Conservation (phyloP, 2,888 invertebrate genomes). For the Tachystola acroxantha region DNA sequence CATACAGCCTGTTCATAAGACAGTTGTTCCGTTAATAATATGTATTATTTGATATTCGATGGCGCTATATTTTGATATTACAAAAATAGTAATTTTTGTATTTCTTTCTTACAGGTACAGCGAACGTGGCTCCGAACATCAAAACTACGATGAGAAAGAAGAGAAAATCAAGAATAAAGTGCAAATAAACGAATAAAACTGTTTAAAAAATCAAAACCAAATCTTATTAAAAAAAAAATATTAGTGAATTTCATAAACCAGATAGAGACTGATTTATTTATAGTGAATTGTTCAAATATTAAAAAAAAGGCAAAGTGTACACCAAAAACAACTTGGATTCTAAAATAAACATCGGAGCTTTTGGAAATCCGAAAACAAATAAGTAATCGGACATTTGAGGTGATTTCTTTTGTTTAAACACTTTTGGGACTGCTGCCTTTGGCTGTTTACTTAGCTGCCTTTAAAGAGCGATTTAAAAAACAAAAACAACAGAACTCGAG, state of each 20-base stretch:
- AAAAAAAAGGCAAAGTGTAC: conserved; percentile 21
- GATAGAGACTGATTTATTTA: conserved; percentile 53
- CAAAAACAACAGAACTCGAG: conserved; percentile 34
- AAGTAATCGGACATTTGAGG: conserved; percentile 61
- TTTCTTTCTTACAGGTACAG: conserved; percentile 50
- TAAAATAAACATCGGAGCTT: conserved; percentile 44
- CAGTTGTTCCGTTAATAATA: too few species aligned
- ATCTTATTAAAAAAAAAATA: conserved; percentile 22
- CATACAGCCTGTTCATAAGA: too few species aligned
- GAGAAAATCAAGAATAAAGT: conserved; percentile 51
- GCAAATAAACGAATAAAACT: conserved; percentile 7
- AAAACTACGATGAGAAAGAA: conserved; percentile 67
- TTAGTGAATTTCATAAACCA: conserved; percentile 35
- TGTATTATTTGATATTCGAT: too few species aligned
- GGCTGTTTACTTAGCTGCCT: conserved; percentile 31
- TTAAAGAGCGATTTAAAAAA: conserved; percentile 36
- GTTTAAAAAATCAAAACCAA: conserved; percentile 21
- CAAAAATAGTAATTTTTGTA: neutral
- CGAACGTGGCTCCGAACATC: conserved; percentile 11
- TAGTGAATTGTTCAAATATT: conserved; percentile 21
- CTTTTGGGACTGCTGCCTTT: conserved; percentile 63
- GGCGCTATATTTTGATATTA: neutral
- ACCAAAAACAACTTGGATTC: conserved; percentile 30
- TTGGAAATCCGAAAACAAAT: conserved; percentile 57
- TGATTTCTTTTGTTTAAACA: conserved; percentile 63